Base-by-base conservation (phyloP, 2,888 invertebrate genomes). In the Acanthoscelides obtectus region DNA sequence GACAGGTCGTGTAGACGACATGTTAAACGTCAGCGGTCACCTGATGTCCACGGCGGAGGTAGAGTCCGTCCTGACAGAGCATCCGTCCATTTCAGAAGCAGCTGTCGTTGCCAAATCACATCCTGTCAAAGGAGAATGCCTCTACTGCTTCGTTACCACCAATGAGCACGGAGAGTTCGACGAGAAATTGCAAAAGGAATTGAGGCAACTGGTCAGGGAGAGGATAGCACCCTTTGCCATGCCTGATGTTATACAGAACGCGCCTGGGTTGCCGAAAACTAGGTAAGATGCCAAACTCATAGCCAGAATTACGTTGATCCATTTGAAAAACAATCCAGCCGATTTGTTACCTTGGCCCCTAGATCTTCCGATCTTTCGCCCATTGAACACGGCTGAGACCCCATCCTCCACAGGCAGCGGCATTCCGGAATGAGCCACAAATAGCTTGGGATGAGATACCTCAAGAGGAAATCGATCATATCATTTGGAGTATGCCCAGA, bases 21-120 rank as follows among this genome's bases (percentile, higher is more conserved):
- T 99, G 96, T 88, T 99, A 77, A 99, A 99, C 86, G 98, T 99
- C 8, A 98, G 97, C 1, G 99, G 99, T 0, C 99, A 99, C 86
- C 88, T 99, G 71, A 94, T 99, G 91, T 97, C 97, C 74, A 99
- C 99, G 0, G 95, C 99, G 0, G 98, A 99, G 87, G 94, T 95
- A 0, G 95, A 95, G 84, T 91, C 93, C 19, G 93, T 94, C 22
- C 87, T 95, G 20, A 90, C 93, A 0, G 94, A 94, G 83, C 94
- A 95, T 82, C 86, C 87, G 0, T 87, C 88, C 17, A 94, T 99
- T 0, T 91, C 97, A 0, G 99, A 99, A 86, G 95, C 98, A 0
- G 99, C 99, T 0, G 99, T 97, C 0, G 99, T 99, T 0, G 93
- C 98, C 5, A 93, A 94, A 77, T 96, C 97, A 0, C 99, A 99